These are phyloP conservation scores for Mareca penelope DNA, from an alignment of 2,797 vertebrate species.

Conservation along the genomic window DNA sequence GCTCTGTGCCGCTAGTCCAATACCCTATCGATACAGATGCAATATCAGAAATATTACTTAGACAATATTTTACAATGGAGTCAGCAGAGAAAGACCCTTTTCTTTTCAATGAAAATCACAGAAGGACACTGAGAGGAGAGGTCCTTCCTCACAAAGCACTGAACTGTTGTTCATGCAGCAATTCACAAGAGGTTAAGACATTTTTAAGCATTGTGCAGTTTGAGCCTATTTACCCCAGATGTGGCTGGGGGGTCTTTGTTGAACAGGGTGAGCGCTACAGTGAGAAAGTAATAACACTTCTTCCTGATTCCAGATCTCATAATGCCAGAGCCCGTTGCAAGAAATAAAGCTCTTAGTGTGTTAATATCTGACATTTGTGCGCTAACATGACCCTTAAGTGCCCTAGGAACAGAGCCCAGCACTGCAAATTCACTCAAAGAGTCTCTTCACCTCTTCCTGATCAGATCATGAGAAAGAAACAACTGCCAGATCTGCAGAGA, in stretches of 20 bases:
- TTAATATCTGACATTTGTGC: slow-evolving; percentile 44
- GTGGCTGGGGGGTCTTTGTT: neutral
- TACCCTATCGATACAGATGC: neutral
- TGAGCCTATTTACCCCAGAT: neutral
- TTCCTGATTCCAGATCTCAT: neutral
- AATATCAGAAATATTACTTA: neutral
- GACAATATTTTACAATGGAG: neutral
- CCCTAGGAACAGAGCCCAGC: slow-evolving; percentile 47
- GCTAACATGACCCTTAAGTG: slow-evolving; percentile 46
- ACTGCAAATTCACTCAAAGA: slow-evolving; percentile 52
- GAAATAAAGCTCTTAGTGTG: slow-evolving; percentile 38
- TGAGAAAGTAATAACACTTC: slow-evolving; percentile 2
- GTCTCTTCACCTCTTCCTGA: slow-evolving; percentile 41
- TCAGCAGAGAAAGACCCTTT: neutral
- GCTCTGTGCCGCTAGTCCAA: neutral
- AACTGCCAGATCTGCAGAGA: slow-evolving; percentile 8
- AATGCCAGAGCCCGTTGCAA: neutral
- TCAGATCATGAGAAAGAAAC: slow-evolving; percentile 28
- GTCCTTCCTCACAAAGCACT: neutral
- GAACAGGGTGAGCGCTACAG: neutral
- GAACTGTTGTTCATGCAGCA: neutral
- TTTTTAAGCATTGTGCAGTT: neutral
- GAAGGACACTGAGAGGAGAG: neutral
- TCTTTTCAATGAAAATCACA: neutral
- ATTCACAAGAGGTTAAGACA: neutral